These are phyloP conservation scores for Lapara coniferarum DNA, from an alignment of 2,888 invertebrate genomes.

Conservation along the genomic window DNA sequence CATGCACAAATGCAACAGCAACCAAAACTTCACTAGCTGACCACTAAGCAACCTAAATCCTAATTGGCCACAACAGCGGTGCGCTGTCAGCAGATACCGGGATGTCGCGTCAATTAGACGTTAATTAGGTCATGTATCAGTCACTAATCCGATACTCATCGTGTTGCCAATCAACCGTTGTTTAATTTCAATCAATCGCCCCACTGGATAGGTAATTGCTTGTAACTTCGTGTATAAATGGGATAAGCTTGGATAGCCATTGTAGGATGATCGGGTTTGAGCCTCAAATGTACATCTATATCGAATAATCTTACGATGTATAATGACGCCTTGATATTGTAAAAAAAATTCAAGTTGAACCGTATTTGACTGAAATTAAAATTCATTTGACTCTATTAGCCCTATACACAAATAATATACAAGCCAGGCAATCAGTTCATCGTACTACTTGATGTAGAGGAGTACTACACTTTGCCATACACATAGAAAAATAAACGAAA, in stretches of 20 bases:
- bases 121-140: constrained; percentile 27
- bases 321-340: too few species aligned
- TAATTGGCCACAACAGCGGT: constrained; percentile 14
- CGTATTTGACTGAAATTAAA: too few species aligned
- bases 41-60: neutral
- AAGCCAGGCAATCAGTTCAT: too few species aligned
- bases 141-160: constrained; percentile 26
- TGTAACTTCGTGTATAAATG: constrained; percentile 23
- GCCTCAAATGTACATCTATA: neutral
- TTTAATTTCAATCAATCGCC: constrained; percentile 66
- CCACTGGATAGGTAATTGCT: constrained; percentile 55
- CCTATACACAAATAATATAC: too few species aligned
- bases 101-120: constrained; percentile 18
- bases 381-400: too few species aligned
- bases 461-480: too few species aligned
- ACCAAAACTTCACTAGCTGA: neutral
- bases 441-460: too few species aligned
- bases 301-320: too few species aligned
- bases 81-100: constrained; percentile 3
- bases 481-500: too few species aligned
- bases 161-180: constrained; percentile 48
- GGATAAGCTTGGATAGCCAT: neutral
- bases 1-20: too few species aligned
- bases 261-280: neutral
- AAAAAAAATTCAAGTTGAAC: too few species aligned